Evolutionary conservation across 2,797 vertebrate species (phyloP).

Genomic region (Gallinago nigripennis): DNA sequence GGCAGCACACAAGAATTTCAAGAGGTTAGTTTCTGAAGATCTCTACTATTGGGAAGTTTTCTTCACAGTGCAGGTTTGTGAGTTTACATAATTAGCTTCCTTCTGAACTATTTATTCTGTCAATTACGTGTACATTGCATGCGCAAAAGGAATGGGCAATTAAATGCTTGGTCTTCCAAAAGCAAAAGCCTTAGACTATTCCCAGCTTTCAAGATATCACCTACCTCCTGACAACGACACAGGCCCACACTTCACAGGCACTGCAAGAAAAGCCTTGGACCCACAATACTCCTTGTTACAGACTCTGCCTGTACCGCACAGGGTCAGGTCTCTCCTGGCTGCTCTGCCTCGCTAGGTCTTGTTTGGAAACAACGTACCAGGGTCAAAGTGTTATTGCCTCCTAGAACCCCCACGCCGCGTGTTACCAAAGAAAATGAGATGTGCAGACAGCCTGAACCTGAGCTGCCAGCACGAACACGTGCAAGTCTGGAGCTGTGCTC

Average conservation of each 20-base stretch:
- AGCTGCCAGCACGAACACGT: background rate
- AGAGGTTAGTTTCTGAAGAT: background rate
- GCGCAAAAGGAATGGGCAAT: background rate
- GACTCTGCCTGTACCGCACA: background rate
- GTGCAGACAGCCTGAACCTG: background rate
- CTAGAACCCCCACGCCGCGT: rapidly evolving
- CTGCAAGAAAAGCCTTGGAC: background rate
- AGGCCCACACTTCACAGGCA: background rate
- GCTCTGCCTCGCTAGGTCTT: background rate
- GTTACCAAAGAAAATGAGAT: background rate
- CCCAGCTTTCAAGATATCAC: background rate
- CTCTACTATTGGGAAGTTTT: background rate
- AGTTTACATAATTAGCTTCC: background rate
- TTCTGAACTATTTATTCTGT: background rate
- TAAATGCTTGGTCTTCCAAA: background rate
- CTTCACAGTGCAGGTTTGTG: background rate
- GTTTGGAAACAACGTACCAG: background rate
- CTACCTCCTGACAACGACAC: background rate
- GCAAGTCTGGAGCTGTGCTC: background rate
- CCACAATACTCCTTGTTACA: background rate
- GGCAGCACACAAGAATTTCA: background rate
- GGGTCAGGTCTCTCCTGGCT: background rate
- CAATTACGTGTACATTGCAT: rapidly evolving
- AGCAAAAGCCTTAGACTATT: background rate
- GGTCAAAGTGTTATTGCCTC: background rate